Base-by-base conservation (phyloP, 2,888 invertebrate genomes). In the Rotaria magnacalcarata region DNA sequence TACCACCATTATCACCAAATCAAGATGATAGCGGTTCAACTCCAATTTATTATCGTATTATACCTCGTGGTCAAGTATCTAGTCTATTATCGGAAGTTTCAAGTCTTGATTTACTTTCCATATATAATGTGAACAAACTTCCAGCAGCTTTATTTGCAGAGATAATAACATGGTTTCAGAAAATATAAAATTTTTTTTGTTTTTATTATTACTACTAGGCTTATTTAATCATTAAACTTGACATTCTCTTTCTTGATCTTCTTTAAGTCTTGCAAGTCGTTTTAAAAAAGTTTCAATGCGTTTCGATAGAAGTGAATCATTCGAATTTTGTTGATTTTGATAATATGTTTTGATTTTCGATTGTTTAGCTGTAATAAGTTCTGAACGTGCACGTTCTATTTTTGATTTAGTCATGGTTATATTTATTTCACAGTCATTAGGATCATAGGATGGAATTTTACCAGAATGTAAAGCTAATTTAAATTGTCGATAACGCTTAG, bases 31-130 rank as follows among this genome's bases (percentile, higher is more conserved):
- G 85, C 52, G 89, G 89, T 8, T 89, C 89, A 14, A 88, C 91
- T 54, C 91, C 91, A n/a, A 90, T 90, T 7, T 89, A 90, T 86
- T 90, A 90, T 34, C 88, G 91, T 34, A 89, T 91, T 54, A 89
- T 91, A 16, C 90, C 91, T 5, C 88, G 92, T 87, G 91, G 91
- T 14, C 89, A 90, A 50, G 90, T 91, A 84, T 89, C 90, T 19
- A 89, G 90, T 50, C 87, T 90, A 0, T 88, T 90, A 43, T 89
- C 90, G 34, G 92, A 92, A 88, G 89, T 91, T 56, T 91, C 91
- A 87, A 91, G 91, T 14, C 87, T 92, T 56, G 92, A 92, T 88
- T 88, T 92, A 67, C 91, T 91, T 87, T 87, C 90, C 85, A 91
- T 91, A 89, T 86, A 84, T 34, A 86, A 86, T 86, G 86, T 84